phyloP scores from a whole-genome alignment of 1,140 invertebrate genomes.

The Eumaeus atala region DNA sequence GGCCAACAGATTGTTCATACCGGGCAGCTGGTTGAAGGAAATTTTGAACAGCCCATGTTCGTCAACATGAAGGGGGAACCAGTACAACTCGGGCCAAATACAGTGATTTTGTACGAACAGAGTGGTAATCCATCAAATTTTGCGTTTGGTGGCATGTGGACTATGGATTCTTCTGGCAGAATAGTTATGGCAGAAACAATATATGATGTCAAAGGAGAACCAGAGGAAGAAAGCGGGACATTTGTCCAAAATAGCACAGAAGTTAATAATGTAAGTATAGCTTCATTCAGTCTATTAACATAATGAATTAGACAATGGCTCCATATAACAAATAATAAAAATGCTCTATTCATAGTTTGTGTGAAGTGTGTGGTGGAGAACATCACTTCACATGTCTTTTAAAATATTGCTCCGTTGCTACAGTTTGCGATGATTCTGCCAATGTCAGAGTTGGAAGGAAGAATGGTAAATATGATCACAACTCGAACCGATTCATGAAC shows the following conservation, averaged over 20 bases:
- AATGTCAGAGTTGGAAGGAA: too few species aligned
- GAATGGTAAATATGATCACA: too few species aligned
- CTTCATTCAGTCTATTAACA: neutral
- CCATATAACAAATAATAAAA: too few species aligned
- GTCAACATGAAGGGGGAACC: constrained; percentile 69
- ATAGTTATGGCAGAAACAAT: constrained; percentile 71
- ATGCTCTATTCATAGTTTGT: neutral
- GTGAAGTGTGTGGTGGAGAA: too few species aligned
- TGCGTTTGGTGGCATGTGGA: constrained; percentile 67
- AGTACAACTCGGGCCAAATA: constrained; percentile 64
- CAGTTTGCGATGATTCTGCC: too few species aligned
- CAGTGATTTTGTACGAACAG: constrained; percentile 69
- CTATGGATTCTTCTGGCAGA: constrained; percentile 63
- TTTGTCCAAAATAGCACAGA: constrained; percentile 58
- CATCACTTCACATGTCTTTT: too few species aligned
- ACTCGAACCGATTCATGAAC: too few species aligned
- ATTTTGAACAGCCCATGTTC: constrained; percentile 67
- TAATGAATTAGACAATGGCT: too few species aligned
- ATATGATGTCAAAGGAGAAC: constrained; percentile 69
- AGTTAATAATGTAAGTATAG: constrained; percentile 52
- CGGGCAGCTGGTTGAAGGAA: constrained; percentile 60
- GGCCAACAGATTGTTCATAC: constrained; percentile 67
- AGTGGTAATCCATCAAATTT: constrained; percentile 64
- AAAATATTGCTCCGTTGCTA: too few species aligned
- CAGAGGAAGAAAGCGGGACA: constrained; percentile 52